Base-by-base conservation (phyloP, 2,113 vertebrate species). In the Equus quagga region DNA sequence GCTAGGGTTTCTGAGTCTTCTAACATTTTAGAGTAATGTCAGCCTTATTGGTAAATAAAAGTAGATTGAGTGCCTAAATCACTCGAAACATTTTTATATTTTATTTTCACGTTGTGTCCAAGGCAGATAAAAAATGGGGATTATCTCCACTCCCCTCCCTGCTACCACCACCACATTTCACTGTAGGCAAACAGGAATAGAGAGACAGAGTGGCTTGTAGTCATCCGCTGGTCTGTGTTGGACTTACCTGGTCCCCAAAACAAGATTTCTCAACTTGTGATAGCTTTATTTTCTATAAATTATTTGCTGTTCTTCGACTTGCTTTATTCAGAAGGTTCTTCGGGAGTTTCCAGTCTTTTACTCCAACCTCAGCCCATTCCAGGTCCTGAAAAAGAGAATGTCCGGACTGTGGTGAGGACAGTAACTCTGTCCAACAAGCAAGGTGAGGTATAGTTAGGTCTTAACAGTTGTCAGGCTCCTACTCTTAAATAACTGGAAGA, bases 361-460 rank as follows among this genome's bases (percentile, higher is more conserved):
- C 95, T 98, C 54, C 98, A 99, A 15, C 56, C 98, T 84, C 90
- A 97, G 78, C 75, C 85, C 44, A 31, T 98, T 96, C 98, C 98
- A 41, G 98, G 98, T 26, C 98, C 99, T 21, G 99, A 99, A 96
- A 99, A 99, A 95, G 99, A 99, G 89, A 99, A 99, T 24, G 98
- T 99, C 36, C 96, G 98, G 14, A 98, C 99, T 0, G 98, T 99
- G 11, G 98, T 98, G 54, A 99, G 96, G 49, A 99, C 99, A 49
- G 98, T 98, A 8, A 98, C 98, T 18, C 89, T 98, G 3, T 98
- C 99, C 82, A 78, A 96, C 3, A 99, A 98, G 96, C 98, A 99
- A 97, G 99, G 99, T 99, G 98, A 98, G 92, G 10, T 24, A 28
- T 41, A 44, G 33, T 3, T 65, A 58, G 79, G 36, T 54, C 62